Base-by-base conservation (phyloP, 2,113 vertebrate species). In the Potamarius usumacintae region DNA sequence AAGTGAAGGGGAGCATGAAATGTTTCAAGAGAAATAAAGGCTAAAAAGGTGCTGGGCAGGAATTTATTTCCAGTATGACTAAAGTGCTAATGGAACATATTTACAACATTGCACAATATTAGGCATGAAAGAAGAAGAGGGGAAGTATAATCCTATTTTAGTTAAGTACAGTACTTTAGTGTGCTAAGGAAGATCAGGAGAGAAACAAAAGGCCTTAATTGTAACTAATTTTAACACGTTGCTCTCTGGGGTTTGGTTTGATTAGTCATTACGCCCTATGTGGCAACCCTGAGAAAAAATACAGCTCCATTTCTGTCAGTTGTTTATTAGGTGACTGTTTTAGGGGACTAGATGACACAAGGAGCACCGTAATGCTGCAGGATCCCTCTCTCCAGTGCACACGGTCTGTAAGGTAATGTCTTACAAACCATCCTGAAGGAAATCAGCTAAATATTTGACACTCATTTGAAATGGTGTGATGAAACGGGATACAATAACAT, bases 91-190 rank as follows among this genome's bases (percentile, higher is more conserved):
- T 84, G 65, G 52, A 86, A 91, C 90, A 72, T 90, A 92, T 90
- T 91, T 69, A 94, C 92, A 94, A 92, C 87, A 92, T 90, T 92
- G 92, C 92, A 94, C 94, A 93, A 91, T 92, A 89, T 22, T 88
- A 89, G 91, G 63, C 90, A 42, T 34, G 5, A 85, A 90, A 92
- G 84, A 88, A 93, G 8, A 84, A 90, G 92, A 92, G 92, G 91
- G 84, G 85, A 93, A 88, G 93, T 71, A 20, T 55, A 60, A 42
- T 82, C 10, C 27, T 88, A 93, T 91, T 90, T 85, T 92, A 92
- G 88, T 92, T 93, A 94, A 60, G 27, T 94, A 95, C 93, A 95
- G 94, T 94, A 79, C 82, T 25, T 85, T 60, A 76, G 9, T 71
- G 77, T 63, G 72, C 79, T 58, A 77, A 71, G 25, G 83, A 85